These are phyloP conservation scores for Condylura cristata DNA, from an alignment of 2,113 vertebrate species.

Conservation along the genomic window DNA sequence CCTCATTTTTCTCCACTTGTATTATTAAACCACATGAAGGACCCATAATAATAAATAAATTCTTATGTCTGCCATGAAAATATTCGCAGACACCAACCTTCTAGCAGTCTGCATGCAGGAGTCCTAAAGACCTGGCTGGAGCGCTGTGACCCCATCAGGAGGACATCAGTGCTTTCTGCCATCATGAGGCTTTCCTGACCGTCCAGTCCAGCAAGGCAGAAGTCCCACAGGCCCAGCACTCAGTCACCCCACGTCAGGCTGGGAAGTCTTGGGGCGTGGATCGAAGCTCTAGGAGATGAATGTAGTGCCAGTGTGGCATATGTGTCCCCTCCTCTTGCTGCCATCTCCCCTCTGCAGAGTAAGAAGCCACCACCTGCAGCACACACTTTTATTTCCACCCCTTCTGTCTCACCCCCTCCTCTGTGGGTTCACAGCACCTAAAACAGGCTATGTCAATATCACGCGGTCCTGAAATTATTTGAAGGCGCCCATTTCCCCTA, in stretches of 20 bases:
- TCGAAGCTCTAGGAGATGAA: neutral
- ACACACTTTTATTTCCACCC: too few relatives aligned
- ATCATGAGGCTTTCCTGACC: too few relatives aligned
- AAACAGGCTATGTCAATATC: fast-evolving
- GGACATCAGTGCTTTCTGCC: neutral
- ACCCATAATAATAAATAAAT: neutral
- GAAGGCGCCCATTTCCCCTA: neutral
- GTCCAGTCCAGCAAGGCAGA: neutral
- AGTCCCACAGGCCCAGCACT: neutral
- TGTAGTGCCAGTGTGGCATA: fast-evolving
- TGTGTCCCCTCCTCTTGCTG: neutral
- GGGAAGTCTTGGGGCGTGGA: too few relatives aligned
- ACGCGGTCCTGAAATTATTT: fast-evolving
- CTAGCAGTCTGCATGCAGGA: neutral
- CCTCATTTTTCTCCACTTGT: neutral
- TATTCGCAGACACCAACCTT: neutral
- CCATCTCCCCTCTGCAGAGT: neutral
- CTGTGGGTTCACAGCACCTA: neutral
- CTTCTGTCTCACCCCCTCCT: too few relatives aligned
- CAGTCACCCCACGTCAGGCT: fast-evolving
- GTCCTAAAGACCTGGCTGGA: neutral
- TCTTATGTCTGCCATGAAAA: neutral
- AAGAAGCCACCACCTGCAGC: too few relatives aligned
- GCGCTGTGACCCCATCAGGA: neutral
- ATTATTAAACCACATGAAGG: neutral